These are phyloP conservation scores for Apodemus sylvaticus DNA, from an alignment of 2,113 vertebrate species.

Conservation along the genomic window DNA sequence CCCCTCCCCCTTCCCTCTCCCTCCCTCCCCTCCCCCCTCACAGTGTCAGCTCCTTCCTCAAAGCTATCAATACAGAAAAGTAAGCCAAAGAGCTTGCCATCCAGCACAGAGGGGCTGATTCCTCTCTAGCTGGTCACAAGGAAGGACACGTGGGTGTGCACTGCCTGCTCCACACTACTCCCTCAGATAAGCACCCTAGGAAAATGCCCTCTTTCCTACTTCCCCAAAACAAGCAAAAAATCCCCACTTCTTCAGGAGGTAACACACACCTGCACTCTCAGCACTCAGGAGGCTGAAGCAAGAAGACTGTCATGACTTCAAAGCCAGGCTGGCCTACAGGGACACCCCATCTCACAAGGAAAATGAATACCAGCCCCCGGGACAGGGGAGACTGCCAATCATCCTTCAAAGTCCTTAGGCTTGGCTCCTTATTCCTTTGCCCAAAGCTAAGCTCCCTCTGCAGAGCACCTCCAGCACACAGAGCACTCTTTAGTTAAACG, in stretches of 20 bases:
- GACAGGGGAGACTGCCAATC: neutral
- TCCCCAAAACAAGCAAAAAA: neutral
- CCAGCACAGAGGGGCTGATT: neutral
- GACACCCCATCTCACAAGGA: neutral
- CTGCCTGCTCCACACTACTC: neutral
- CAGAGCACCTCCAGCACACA: neutral
- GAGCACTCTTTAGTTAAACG: neutral
- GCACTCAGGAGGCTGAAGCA: neutral
- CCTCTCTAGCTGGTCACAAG: neutral
- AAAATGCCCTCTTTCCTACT: neutral
- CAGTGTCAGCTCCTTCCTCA: neutral
- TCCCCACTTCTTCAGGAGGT: neutral
- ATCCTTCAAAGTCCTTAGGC: neutral
- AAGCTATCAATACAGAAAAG: neutral
- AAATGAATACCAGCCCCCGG: neutral
- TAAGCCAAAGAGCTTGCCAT: neutral
- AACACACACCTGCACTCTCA: neutral
- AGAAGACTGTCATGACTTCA: neutral
- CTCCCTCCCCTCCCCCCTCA: neutral
- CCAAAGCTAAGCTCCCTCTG: neutral
- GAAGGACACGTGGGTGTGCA: neutral
- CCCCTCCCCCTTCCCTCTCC: neutral
- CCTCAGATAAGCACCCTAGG: neutral
- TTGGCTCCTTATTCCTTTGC: neutral
- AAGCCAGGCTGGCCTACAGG: neutral